These are phyloP conservation scores for Zhengitettix transpicula DNA, from an alignment of 2,888 invertebrate species.

Conservation along the genomic window DNA sequence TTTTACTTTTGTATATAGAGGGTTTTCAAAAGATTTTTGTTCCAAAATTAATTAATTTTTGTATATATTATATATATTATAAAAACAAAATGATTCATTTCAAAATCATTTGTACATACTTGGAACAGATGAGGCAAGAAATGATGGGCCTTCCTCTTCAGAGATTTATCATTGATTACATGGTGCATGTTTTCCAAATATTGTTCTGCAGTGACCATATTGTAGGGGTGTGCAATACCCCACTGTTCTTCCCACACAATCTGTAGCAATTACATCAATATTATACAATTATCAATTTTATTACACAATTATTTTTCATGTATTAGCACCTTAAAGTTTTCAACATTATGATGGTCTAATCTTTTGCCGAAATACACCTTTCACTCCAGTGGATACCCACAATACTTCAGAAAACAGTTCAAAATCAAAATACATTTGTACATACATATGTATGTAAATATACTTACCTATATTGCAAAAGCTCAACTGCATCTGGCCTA, in stretches of 20 bases:
- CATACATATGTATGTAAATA: too few relatives aligned
- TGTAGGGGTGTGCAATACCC: conserved; percentile 66
- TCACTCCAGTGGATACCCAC: too few relatives aligned
- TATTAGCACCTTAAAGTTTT: too few relatives aligned
- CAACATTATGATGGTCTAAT: too few relatives aligned
- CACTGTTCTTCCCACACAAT: conserved; percentile 43
- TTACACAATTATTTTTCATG: too few relatives aligned
- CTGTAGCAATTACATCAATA: neutral
- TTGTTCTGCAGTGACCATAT: conserved; percentile 64
- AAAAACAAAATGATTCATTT: neutral
- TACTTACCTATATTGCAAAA: too few relatives aligned
- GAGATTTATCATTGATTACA: conserved; percentile 55
- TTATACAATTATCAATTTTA: neutral
- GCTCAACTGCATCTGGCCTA: too few relatives aligned
- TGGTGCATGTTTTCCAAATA: conserved; percentile 70
- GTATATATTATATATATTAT: neutral
- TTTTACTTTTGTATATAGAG: neutral
- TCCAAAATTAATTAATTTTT: neutral
- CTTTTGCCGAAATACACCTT: too few relatives aligned
- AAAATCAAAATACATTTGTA: too few relatives aligned
- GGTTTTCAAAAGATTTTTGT: neutral
- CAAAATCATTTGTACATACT: conserved; percentile 29
- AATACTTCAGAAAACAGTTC: too few relatives aligned
- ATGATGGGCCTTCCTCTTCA: conserved; percentile 55
- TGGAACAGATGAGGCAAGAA: conserved; percentile 71